Evolutionary conservation across 2,797 vertebrate species (phyloP).

Genomic region (Phalloptychus januarius): DNA sequence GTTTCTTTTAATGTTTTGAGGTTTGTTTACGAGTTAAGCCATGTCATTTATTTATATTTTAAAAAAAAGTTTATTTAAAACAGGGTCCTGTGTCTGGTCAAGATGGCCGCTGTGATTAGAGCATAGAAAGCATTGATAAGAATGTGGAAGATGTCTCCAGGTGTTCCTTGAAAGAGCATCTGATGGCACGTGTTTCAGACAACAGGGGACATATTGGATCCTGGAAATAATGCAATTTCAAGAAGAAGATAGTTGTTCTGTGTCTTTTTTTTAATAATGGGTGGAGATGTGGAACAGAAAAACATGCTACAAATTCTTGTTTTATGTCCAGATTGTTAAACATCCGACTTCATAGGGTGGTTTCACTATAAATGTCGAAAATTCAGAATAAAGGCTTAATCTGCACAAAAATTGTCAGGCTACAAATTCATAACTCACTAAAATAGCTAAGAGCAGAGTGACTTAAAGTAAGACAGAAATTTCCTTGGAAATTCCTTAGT

Average conservation of each 20-base stretch:
- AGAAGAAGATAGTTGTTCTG: no score
- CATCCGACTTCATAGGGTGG: not conserved
- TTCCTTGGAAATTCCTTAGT: not conserved
- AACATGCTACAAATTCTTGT: not conserved
- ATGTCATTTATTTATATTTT: not conserved
- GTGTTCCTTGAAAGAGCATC: no score
- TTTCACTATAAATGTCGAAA: not conserved
- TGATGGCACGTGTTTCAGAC: no score
- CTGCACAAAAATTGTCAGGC: not conserved
- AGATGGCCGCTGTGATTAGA: not conserved
- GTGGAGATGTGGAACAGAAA: not conserved
- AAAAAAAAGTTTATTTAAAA: not conserved
- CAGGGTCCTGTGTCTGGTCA: not conserved
- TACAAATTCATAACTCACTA: not conserved
- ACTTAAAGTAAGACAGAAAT: no score
- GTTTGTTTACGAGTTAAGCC: not conserved
- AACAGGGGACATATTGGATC: no score
- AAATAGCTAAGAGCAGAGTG: no score
- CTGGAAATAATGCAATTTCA: no score
- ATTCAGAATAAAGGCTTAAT: not conserved
- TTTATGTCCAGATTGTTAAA: not conserved
- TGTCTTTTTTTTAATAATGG: not conserved
- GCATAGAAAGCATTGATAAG: not conserved
- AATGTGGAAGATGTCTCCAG: no score
- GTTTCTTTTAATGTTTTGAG: not conserved